These are phyloP conservation scores for Lepisosteus osseus DNA, from an alignment of 2,113 vertebrate genomes.

Conservation along the genomic window DNA sequence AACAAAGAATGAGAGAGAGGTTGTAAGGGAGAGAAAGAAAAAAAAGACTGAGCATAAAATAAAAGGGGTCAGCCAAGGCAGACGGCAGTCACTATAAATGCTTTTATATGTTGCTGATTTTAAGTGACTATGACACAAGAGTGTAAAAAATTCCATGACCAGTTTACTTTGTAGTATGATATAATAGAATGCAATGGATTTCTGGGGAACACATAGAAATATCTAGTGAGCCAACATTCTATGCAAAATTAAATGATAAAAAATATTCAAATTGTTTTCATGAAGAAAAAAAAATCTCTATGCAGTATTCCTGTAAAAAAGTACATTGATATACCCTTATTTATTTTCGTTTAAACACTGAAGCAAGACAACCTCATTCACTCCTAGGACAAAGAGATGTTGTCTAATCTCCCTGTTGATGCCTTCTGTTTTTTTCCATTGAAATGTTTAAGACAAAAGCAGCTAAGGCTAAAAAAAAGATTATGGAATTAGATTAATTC, in stretches of 20 bases:
- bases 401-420: neutral
- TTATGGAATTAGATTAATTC: constrained; percentile 34
- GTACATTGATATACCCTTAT: neutral
- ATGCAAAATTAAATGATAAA: neutral
- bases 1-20: constrained; percentile 8
- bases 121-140: constrained; percentile 50
- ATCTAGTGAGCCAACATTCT: neutral
- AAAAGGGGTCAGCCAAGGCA: constrained; percentile 5
- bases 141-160: constrained; percentile 32
- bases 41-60: constrained; percentile 3
- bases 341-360: neutral
- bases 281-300: neutral
- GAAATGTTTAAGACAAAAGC: constrained; percentile 5
- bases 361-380: neutral
- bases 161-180: constrained; percentile 36
- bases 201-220: neutral
- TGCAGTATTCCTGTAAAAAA: neutral
- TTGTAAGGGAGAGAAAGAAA: neutral
- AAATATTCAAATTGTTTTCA: neutral
- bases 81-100: neutral
- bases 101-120: constrained; percentile 8
- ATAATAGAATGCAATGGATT: constrained; percentile 8
- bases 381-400: neutral
- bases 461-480: constrained; percentile 8
- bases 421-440: neutral